A percentile compares a stretch with the other conserved stretches of the same genome.
Conservation (phyloP, 92 coral and sea anemone genomes). For the Isaurus tuberculatus region DNA sequence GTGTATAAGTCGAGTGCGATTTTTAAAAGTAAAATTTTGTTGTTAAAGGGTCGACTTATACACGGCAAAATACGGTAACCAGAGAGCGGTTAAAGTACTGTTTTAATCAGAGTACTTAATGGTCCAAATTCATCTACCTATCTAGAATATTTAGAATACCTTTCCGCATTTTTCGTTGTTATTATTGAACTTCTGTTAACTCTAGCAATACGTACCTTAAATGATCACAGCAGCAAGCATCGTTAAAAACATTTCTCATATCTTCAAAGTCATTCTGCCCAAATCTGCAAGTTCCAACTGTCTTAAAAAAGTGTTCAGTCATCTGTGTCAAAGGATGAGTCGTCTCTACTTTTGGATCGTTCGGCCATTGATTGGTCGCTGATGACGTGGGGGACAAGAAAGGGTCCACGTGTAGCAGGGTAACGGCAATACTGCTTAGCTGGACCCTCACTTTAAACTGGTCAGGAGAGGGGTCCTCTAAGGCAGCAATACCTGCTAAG, state of each 20-base stretch:
- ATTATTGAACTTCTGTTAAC: too few relatives aligned
- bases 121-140: too few relatives aligned
- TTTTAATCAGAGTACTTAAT: too few relatives aligned
- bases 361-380: constrained; percentile 26
- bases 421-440: constrained; percentile 82
- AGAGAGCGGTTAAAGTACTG: too few relatives aligned
- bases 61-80: too few relatives aligned
- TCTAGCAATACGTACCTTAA: constrained; percentile 64
- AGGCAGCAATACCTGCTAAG: constrained; percentile 90
- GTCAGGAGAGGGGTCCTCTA: constrained; percentile 91
- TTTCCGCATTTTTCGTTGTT: too few relatives aligned
- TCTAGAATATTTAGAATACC: too few relatives aligned
- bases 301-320: constrained; percentile 86
- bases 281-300: constrained; percentile 89
- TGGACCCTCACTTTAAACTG: constrained; percentile 68
- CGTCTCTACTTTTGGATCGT: constrained; percentile 46
- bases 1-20: too few relatives aligned
- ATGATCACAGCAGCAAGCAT: constrained; percentile 86
- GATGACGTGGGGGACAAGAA: constrained; percentile 71
- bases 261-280: constrained; percentile 95
- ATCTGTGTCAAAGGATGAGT: constrained; percentile 81
- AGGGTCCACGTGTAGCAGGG: constrained; percentile 93
- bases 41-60: too few relatives aligned
- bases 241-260: constrained; percentile 76
- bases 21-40: too few relatives aligned